Evolutionary conservation across 2,888 invertebrate genomes (phyloP).

Genomic region (Seladonia tumulorum): DNA sequence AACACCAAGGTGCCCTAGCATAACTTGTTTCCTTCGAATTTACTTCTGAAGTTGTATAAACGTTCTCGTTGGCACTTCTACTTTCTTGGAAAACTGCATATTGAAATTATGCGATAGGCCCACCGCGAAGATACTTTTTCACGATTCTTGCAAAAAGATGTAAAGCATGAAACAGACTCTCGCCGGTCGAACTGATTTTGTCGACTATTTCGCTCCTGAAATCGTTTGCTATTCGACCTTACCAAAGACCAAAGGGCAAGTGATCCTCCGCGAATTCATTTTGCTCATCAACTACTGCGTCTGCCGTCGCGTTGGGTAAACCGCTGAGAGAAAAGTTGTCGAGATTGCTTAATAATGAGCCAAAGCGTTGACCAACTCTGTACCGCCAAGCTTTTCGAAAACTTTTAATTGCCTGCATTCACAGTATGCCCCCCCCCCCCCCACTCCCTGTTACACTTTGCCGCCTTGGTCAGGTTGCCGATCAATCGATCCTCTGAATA

Average conservation of each 20-base stretch:
- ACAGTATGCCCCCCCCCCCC: conserved; percentile 1
- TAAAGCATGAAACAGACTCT: not conserved
- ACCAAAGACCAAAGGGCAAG: not conserved
- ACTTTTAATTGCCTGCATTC: conserved; percentile 76
- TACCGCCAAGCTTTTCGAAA: conserved; percentile 59
- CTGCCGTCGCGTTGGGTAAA: conserved; percentile 6
- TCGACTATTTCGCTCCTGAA: not conserved
- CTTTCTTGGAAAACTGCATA: too few relatives aligned
- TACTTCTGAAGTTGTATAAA: too few relatives aligned
- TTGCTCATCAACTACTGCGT: conserved; percentile 10
- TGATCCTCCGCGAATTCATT: not conserved
- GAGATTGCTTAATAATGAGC: conserved; percentile 52
- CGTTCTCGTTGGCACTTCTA: too few relatives aligned
- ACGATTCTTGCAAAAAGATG: not conserved
- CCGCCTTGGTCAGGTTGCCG: conserved; percentile 21
- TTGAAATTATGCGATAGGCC: too few relatives aligned
- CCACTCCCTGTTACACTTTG: conserved; percentile 25
- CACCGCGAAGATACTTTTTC: not conserved
- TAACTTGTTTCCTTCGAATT: too few relatives aligned
- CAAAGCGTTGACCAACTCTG: conserved; percentile 32
- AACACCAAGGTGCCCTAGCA: too few relatives aligned
- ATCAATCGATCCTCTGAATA: conserved; percentile 41
- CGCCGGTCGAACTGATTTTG: not conserved
- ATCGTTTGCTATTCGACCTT: not conserved
- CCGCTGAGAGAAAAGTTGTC: conserved; percentile 44